Evolutionary conservation across 2,113 vertebrate species (phyloP), one percentile per base, ranked within the genome.

Genomic region (Phalacrocorax aristotelis): DNA sequence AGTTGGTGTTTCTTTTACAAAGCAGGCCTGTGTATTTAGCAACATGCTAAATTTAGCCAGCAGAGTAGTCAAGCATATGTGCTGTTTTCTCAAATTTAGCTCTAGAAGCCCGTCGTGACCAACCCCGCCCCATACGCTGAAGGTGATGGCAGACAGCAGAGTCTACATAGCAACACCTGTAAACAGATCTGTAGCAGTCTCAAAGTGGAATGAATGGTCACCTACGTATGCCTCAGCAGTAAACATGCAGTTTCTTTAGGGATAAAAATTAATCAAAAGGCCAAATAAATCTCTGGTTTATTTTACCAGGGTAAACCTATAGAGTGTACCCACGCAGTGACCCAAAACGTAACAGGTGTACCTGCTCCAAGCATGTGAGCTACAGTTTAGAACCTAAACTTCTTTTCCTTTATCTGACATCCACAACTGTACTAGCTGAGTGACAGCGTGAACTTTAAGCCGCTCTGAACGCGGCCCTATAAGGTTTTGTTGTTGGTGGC

Each of bases 361-460:
- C 46, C 30, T 86, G 57, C 44, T 68, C 54, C n/a, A 65, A 61
- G 13, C 36, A 18, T 0, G 9, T 3, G 12, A 93, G 32, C 34
- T 79, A 17, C 13, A 27, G 15, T 26, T 85, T 21, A 51, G 40
- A 95, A 83, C 9, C 25, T 5, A 13, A 42, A 29, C 51, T 64
- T 5, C 36, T 5, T 26, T n/a, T 55, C 22, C 49, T 54, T 61
- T 38, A 17, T 29, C 38, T 81, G 48, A 54, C 19, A 52, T 7
- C 42, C 27, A n/a, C 36, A 52, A 9, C 15, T 6, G 2, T 15
- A 25, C 11, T 32, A 54, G 27, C 15, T 71, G 29, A 85, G 44
- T 26, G 38, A 29, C 8, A 2, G 32, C 0, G 0, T 13, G 14
- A 70, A 78, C 38, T 38, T 54, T 2, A 62, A 40, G 40, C 18